phyloP scores from a whole-genome alignment of 1,140 invertebrate genomes.

The Sycophila sp. region DNA sequence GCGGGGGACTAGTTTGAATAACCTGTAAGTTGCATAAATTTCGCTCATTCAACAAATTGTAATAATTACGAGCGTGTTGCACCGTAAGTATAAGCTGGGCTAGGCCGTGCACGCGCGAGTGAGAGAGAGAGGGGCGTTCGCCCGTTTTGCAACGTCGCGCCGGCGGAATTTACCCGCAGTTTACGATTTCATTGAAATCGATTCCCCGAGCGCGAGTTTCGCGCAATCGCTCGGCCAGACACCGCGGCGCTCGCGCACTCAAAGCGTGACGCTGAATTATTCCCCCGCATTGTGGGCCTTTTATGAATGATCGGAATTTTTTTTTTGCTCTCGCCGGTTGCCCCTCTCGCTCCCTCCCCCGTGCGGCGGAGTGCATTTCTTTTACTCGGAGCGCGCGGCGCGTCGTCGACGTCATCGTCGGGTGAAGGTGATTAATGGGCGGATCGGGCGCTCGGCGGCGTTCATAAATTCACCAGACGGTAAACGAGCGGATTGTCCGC shows the following conservation, averaged over 20 bases:
- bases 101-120: not conserved
- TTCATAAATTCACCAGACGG: constrained; percentile 47
- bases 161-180: not conserved
- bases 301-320: too few relatives aligned
- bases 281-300: too few relatives aligned
- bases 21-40: constrained; percentile 44
- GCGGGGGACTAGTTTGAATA: not conserved
- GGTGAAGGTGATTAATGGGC: constrained; percentile 43
- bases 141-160: not conserved
- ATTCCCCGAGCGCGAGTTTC: not conserved
- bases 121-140: too few relatives aligned
- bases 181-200: not conserved
- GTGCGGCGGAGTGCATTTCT: constrained; percentile 18
- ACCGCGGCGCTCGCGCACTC: too few relatives aligned
- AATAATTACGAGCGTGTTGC: constrained; percentile 9
- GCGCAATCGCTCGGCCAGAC: too few relatives aligned
- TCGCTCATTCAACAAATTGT: constrained; percentile 30
- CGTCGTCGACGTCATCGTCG: constrained; percentile 5
- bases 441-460: constrained; percentile 31
- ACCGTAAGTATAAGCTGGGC: not conserved
- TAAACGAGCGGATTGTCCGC: constrained; percentile 37
- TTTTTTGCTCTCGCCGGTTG: too few relatives aligned
- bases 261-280: not conserved
- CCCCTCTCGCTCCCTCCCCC: too few relatives aligned
- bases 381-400: not conserved